phyloP scores from a whole-genome alignment of 1,140 invertebrate species.

The Dendroctonus valens region DNA sequence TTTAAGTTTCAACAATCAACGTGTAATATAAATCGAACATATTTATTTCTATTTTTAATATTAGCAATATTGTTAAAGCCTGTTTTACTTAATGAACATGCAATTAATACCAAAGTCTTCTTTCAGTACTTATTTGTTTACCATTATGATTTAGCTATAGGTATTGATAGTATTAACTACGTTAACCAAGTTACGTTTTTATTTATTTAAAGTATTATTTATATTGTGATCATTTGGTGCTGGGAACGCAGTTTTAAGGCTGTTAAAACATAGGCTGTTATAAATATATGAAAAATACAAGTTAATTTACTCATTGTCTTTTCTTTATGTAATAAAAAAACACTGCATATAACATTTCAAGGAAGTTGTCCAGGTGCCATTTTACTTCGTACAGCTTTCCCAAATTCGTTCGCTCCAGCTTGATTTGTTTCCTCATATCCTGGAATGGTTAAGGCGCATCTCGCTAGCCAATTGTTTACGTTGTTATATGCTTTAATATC shows the following conservation, averaged over 20 bases:
- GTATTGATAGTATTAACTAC: no score
- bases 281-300: not conserved
- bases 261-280: slow-evolving; percentile 4
- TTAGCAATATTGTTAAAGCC: no score
- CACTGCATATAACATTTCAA: slow-evolving; percentile 1
- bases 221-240: slow-evolving; percentile 15
- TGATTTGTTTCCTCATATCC: slow-evolving; percentile 55
- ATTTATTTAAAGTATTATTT: no score
- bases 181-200: no score
- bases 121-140: no score
- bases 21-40: no score
- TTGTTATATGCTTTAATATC: slow-evolving; percentile 65
- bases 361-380: slow-evolving; percentile 50
- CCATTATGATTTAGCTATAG: no score
- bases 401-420: slow-evolving; percentile 56
- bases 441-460: slow-evolving; percentile 55
- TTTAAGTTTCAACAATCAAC: no score
- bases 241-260: not conserved
- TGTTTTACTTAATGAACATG: no score
- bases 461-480: slow-evolving; percentile 62
- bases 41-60: no score
- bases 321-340: slow-evolving; percentile 2
- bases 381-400: slow-evolving; percentile 56
- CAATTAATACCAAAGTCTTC: no score
- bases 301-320: not conserved